Percentiles rank a stretch among this genome's conserved stretches.
phyloP scores from a whole-genome alignment of 2,797 vertebrate genomes.

The Accipiter badius region DNA sequence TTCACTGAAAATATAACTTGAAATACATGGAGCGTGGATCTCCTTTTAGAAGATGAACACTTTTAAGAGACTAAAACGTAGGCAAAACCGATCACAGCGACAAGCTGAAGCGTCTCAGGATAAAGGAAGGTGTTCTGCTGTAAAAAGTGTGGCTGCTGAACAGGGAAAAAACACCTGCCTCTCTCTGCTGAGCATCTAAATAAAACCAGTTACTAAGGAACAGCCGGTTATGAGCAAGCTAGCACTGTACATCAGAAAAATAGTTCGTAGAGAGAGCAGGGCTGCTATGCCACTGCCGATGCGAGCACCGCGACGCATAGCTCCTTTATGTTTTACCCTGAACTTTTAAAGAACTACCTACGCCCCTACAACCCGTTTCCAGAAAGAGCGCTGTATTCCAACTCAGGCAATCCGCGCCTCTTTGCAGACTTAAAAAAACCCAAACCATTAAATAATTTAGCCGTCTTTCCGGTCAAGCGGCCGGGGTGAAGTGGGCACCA shows the following conservation, averaged over 20 bases:
- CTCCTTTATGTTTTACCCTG: fast-evolving
- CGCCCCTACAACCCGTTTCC: neutral
- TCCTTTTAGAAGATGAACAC: neutral
- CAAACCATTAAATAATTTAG: neutral
- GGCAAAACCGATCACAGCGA: neutral
- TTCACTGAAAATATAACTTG: neutral
- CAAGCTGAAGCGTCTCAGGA: neutral
- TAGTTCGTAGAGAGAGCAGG: fast-evolving
- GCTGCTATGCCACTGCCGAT: neutral
- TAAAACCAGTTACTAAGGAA: neutral
- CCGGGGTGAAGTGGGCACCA: neutral
- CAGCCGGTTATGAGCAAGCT: fast-evolving
- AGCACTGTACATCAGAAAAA: neutral
- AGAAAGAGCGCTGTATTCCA: neutral
- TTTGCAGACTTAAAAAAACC: neutral
- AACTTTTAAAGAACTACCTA: neutral
- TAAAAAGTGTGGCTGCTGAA: neutral
- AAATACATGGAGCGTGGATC: neutral
- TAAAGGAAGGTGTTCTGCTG: neutral
- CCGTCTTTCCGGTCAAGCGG: neutral
- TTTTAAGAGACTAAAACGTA: neutral
- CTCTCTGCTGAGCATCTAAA: neutral
- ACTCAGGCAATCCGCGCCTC: fast-evolving
- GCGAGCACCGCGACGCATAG: fast-evolving
- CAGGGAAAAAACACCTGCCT: neutral